Evolutionary conservation across 2,797 vertebrate species (phyloP), one percentile per base, ranked within the genome.

Genomic region (Aeoliscus strigatus): DNA sequence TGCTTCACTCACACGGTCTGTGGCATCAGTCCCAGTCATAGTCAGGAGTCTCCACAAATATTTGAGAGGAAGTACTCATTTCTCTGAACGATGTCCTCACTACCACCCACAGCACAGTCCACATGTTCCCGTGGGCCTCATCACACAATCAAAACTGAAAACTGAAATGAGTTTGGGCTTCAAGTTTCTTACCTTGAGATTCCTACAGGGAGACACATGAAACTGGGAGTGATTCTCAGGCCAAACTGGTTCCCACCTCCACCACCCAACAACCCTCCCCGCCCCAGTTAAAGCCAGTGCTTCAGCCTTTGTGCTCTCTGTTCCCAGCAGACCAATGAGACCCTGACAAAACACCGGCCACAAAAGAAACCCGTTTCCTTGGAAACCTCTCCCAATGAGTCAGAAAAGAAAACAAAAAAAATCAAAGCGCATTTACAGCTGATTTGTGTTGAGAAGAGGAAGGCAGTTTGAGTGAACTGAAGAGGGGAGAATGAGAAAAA

Each of bases 311-410:
- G 89, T 90, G 65, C 53, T 72, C 69, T 39, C 68, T 80, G 74
- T 86, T 89, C 86, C 84, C 84, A 64, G 88, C 69, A 80, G 74
- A 89, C 88, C 79, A 81, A 81, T 87, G 88, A 89, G 86, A 89
- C 89, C 87, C 88, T 65, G 85, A 83, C 91, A 81, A 81, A 91
- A 89, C 83, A 86, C 79, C 35, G 36, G 82, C 77, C 84, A 93
- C 90, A 93, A 93, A 94, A 89, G 90, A 89, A 90, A 77, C 86
- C 71, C 71, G 93, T 97, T 92, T 90, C 93, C 93, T 88, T 87
- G 91, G 94, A 91, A 93, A 94, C 93, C 81, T 85, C 68, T 51
- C 38, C 70, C 58, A 75, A 83, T 82, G 76, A 71, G 75, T 66
- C 63, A 68, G 65, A 44, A 66, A 68, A 79, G 28, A 41, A 60